Evolutionary conservation across 2,797 vertebrate species (phyloP).

Genomic region (Lagodon rhomboides): DNA sequence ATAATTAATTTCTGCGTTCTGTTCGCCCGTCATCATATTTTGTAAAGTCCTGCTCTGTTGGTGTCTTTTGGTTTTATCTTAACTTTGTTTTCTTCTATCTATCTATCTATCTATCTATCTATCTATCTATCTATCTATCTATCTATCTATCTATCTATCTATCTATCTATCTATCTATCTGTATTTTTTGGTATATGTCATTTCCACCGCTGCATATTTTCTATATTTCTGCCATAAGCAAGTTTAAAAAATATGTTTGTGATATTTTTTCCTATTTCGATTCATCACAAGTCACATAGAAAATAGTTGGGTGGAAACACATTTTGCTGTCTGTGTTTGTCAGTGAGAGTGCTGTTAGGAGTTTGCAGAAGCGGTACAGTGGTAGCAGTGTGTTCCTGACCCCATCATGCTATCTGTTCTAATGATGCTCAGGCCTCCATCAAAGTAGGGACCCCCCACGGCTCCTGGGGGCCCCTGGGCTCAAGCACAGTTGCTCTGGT

Average conservation of each 20-base stretch:
- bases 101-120: constrained; percentile 16
- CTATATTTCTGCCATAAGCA: constrained; percentile 26
- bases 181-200: too few relatives aligned
- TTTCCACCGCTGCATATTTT: constrained; percentile 24
- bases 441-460: constrained; percentile 84
- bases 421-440: constrained; percentile 87
- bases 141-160: constrained; percentile 12
- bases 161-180: constrained; percentile 1
- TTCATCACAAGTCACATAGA: constrained; percentile 48
- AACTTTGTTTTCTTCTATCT: constrained; percentile 20
- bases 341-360: constrained; percentile 61
- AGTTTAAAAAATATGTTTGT: constrained; percentile 35
- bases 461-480: constrained; percentile 80
- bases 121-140: constrained; percentile 28
- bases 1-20: constrained; percentile 91
- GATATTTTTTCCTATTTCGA: constrained; percentile 32
- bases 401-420: constrained; percentile 82
- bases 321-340: constrained; percentile 56
- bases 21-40: constrained; percentile 70
- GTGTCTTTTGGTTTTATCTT: constrained; percentile 32
- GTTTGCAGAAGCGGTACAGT: constrained; percentile 63
- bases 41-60: constrained; percentile 47
- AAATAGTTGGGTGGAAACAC: constrained; percentile 52
- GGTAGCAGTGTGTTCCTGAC: constrained; percentile 76
- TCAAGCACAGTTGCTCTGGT: constrained; percentile 77